Evolutionary conservation across 2,888 invertebrate species (phyloP).

Genomic region (Gisinianus flammeolus): DNA sequence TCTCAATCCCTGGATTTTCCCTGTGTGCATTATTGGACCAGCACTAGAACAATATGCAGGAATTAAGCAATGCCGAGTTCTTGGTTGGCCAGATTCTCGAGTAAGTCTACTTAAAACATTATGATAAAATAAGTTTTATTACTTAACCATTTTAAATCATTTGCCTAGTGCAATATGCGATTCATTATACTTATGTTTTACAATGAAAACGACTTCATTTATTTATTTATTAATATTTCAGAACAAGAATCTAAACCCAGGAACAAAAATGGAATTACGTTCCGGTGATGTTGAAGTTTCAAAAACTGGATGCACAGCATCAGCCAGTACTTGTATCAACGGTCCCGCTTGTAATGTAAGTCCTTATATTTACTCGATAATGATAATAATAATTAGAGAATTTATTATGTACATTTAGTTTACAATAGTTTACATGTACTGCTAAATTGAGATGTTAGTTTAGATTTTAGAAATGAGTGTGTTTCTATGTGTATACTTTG

Average conservation of each 20-base stretch:
- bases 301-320: slow-evolving; percentile 17
- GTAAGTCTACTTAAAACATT: slow-evolving; percentile 1
- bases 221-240: not conserved
- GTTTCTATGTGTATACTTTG: too few species aligned
- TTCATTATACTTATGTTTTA: too few species aligned
- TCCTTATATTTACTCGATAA: not conserved
- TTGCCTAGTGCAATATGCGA: too few species aligned
- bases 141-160: too few species aligned
- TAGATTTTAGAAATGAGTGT: too few species aligned
- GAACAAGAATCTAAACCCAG: not conserved
- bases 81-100: slow-evolving; percentile 38
- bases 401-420: too few species aligned
- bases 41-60: slow-evolving; percentile 5
- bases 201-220: not conserved
- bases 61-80: slow-evolving; percentile 29
- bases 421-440: too few species aligned
- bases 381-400: not conserved
- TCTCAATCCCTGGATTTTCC: slow-evolving; percentile 43
- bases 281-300: slow-evolving; percentile 4
- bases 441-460: too few species aligned
- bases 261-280: not conserved
- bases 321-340: slow-evolving; percentile 23
- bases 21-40: slow-evolving; percentile 39
- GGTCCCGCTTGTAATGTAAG: slow-evolving; percentile 43
- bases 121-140: not conserved